Base-by-base conservation (phyloP, 1,140 invertebrate species). In the Pseudomyrmex concolor region DNA sequence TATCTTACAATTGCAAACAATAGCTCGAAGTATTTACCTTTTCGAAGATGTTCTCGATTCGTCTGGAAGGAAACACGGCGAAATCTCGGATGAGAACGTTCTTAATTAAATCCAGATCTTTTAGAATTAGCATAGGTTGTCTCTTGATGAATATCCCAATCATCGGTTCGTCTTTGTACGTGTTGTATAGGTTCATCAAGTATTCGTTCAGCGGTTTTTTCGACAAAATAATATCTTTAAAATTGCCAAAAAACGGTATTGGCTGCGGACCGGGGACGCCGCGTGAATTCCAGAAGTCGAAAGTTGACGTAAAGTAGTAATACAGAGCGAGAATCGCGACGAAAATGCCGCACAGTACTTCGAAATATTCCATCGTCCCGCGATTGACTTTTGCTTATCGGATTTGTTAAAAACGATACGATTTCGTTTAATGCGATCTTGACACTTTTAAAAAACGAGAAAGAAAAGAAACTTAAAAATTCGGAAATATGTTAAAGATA, bases 31-130 rank as follows among this genome's bases (percentile, higher is more conserved):
- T 12, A 51, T 12, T 51, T 51, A 91, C 77, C 64, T 93, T 92
- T 13, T 91, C 88, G 22, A 88, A 77, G 2, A 90, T 83, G 45
- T 59, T 73, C 2, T 92, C 50, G 0, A 92, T 93, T 15, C 94
- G 90, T 82, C 94, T 89, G 15, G 91, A 67, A 7, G 34, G 34
- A 67, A 95, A 95, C 60, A 89, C 89, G 0, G 91, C 85, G 78
- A 95, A 95, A 74, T 95, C 93, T 84, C 94, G 95, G 0, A 95
- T 94, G 8, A 95, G 57, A 5, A 95, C 82, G 2, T 91, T 82
- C 72, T 93, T 94, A 5, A 95, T 93, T 2, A 94, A 22, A 7
- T 95, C 92, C 0, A 93, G 92, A 84, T 95, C 94, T 25, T 84
- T 86, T 0, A 95, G 1, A 1, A 95, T 80, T 2, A 95, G 73